Percentiles rank a stretch among this genome's conserved stretches.
Conservation (phyloP, 2,888 invertebrate species). For the Amiota mariae region DNA sequence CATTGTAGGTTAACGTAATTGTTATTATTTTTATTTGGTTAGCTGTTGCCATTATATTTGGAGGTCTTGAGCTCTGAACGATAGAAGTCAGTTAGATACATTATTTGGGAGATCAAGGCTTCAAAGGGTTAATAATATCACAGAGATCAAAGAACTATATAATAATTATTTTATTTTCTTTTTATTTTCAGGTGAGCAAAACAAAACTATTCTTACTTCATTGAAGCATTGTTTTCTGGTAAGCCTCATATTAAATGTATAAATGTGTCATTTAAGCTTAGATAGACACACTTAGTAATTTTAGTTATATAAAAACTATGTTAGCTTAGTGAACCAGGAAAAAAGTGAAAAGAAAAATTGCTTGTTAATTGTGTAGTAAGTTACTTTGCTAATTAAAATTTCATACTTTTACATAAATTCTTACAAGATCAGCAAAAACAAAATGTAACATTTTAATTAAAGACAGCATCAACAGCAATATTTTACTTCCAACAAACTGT, state of each 20-base stretch:
- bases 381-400: too few species aligned
- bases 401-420: too few species aligned
- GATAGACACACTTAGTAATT: too few species aligned
- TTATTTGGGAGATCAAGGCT: not conserved
- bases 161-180: not conserved
- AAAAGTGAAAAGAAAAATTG: too few species aligned
- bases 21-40: not conserved
- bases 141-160: not conserved
- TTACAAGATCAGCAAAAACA: too few species aligned
- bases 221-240: too few species aligned
- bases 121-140: not conserved
- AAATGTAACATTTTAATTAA: slow-evolving; percentile 27
- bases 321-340: too few species aligned
- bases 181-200: not conserved
- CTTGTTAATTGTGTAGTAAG: too few species aligned
- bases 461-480: not conserved
- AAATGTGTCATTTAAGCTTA: too few species aligned
- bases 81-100: not conserved
- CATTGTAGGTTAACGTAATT: too few species aligned
- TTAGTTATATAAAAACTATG: too few species aligned
- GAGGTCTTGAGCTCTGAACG: slow-evolving; percentile 1
- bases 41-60: not conserved
- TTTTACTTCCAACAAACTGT: not conserved
- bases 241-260: too few species aligned
- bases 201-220: not conserved